These are phyloP conservation scores for Cyphomyrmex costatus DNA, from an alignment of 1,140 invertebrate species.

Conservation along the genomic window DNA sequence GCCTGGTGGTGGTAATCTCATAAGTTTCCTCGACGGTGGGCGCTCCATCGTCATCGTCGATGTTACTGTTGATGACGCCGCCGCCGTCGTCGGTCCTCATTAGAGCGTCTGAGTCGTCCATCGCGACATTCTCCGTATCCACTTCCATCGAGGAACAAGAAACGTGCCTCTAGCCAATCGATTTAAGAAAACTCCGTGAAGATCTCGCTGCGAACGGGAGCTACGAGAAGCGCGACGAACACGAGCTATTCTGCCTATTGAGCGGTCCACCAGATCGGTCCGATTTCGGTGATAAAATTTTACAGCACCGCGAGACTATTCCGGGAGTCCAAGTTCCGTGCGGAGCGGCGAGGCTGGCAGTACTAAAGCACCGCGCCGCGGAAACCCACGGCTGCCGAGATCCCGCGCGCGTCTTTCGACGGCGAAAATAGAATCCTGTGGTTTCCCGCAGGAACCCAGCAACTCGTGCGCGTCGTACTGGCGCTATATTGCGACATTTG, in stretches of 20 bases:
- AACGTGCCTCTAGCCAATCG: background rate
- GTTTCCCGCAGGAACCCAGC: slow-evolving; percentile 75
- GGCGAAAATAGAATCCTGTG: slow-evolving; percentile 82
- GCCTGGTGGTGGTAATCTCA: slow-evolving; percentile 88
- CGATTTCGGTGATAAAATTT: slow-evolving; percentile 52
- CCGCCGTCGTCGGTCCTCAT: slow-evolving; percentile 32
- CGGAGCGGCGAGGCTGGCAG: slow-evolving; percentile 81
- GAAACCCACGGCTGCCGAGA: slow-evolving; percentile 71
- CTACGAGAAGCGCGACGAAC: background rate
- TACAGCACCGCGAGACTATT: slow-evolving; percentile 75
- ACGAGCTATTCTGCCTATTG: background rate
- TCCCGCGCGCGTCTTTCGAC: slow-evolving; percentile 78
- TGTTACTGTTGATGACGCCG: slow-evolving; percentile 42
- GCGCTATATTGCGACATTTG: background rate
- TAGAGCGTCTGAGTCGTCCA: slow-evolving; percentile 82
- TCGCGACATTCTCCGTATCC: slow-evolving; percentile 71
- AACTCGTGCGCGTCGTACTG: background rate
- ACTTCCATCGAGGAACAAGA: slow-evolving; percentile 52
- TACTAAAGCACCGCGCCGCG: slow-evolving; percentile 80
- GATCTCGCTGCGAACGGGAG: slow-evolving; percentile 6
- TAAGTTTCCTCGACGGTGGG: slow-evolving; percentile 83
- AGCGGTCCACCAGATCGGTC: slow-evolving; percentile 21
- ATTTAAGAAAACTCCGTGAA: background rate
- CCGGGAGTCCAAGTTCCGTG: slow-evolving; percentile 78
- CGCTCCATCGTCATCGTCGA: slow-evolving; percentile 75